Evolutionary conservation across 2,113 vertebrate genomes (phyloP).

Genomic region (Mionectes macconnelli): DNA sequence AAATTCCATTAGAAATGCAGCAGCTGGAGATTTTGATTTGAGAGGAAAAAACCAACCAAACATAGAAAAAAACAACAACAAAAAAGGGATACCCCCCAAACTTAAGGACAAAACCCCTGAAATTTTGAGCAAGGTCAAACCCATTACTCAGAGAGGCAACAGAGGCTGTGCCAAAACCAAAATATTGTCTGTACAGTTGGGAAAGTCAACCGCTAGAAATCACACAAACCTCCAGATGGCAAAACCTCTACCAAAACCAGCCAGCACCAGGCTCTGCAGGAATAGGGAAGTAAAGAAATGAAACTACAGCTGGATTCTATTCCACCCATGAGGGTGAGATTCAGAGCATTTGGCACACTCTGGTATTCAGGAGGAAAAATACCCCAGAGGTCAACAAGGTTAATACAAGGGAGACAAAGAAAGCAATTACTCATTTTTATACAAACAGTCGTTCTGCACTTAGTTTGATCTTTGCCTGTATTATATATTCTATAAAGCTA

Average conservation of each 20-base stretch:
- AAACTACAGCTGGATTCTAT: not conserved
- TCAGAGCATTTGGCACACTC: not conserved
- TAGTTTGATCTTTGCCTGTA: not conserved
- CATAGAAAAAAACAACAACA: not conserved
- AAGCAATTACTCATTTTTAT: not conserved
- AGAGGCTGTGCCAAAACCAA: not conserved
- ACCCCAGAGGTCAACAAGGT: not conserved
- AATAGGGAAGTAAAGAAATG: not conserved
- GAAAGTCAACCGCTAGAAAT: not conserved
- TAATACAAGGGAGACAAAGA: not conserved
- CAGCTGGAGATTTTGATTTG: not conserved
- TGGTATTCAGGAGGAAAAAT: not conserved
- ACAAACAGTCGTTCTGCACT: not conserved
- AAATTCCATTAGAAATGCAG: constrained; percentile 45
- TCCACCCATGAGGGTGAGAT: not conserved
- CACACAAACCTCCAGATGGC: not conserved
- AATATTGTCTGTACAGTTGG: not conserved
- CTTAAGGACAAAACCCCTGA: not conserved
- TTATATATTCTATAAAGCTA: not conserved
- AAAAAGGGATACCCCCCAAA: rapidly evolving
- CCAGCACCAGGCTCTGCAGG: not conserved
- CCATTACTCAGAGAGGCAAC: not conserved
- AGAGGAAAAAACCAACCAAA: not conserved
- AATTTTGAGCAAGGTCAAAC: not conserved
- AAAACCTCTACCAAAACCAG: not conserved